These are phyloP conservation scores for Holothuria leucospilota DNA, from an alignment of 53 echinoderm and acorn worm genomes.

Conservation along the genomic window DNA sequence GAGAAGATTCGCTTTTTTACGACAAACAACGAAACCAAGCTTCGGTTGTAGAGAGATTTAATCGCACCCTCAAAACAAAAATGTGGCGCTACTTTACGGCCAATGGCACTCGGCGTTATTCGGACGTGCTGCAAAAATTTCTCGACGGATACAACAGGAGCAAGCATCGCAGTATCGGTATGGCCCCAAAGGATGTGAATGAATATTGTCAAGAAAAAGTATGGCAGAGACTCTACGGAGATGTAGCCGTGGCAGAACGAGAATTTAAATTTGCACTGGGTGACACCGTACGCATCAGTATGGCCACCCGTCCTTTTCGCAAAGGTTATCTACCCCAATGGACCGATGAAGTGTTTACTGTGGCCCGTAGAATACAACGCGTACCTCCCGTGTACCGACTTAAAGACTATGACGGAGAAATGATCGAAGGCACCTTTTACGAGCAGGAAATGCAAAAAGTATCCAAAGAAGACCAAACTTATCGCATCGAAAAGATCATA, in stretches of 20 bases:
- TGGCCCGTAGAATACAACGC: constrained; percentile 51
- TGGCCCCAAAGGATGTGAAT: too few species aligned
- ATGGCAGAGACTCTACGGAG: constrained; percentile 40
- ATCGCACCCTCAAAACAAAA: too few species aligned
- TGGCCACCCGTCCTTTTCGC: too few species aligned
- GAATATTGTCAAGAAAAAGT: too few species aligned
- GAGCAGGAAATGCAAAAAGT: too few species aligned
- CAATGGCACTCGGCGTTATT: constrained; percentile 17
- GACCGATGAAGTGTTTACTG: too few species aligned
- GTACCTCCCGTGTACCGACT: too few species aligned
- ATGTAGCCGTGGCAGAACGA: neutral
- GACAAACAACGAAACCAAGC: constrained; percentile 62
- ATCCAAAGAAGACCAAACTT: neutral
- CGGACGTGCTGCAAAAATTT: constrained; percentile 11
- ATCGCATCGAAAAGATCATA: constrained; percentile 1
- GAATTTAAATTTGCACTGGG: too few species aligned
- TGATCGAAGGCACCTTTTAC: neutral
- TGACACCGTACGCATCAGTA: too few species aligned
- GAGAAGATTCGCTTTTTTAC: constrained; percentile 58
- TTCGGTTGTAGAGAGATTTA: constrained; percentile 51
- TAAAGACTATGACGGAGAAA: constrained; percentile 23
- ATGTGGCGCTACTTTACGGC: too few species aligned
- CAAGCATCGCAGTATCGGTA: constrained; percentile 39
- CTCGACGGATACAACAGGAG: constrained; percentile 19
- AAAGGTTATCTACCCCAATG: too few species aligned